Percentiles rank a stretch among this genome's conserved stretches.
Evolutionary conservation across 2,797 vertebrate genomes (phyloP).

Genomic region (Enteromius trimaculatus): DNA sequence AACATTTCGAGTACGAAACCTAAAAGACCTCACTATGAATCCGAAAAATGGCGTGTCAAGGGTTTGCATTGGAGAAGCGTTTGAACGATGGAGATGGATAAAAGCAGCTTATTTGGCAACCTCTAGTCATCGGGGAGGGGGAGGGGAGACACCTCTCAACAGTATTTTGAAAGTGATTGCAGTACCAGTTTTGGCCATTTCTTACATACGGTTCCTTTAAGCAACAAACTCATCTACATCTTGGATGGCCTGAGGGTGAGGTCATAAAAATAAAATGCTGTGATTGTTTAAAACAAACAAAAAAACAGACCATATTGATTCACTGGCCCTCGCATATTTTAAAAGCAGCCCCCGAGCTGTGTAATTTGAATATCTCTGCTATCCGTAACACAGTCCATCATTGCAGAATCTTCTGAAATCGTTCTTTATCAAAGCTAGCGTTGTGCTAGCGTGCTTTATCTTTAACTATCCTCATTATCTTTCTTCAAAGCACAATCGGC

Average conservation of each 20-base stretch:
- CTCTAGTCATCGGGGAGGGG: no score
- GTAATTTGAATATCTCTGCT: conserved; percentile 1
- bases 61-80: no score
- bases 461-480: conserved; percentile 32
- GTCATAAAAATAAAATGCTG: background rate
- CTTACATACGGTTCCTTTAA: background rate
- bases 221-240: background rate
- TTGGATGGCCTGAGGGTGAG: background rate
- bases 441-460: conserved; percentile 8
- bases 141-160: no score
- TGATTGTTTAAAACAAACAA: background rate
- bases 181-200: no score
- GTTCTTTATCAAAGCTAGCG: background rate
- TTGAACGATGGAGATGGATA: no score
- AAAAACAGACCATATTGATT: background rate
- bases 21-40: no score
- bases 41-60: no score
- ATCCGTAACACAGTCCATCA: background rate
- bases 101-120: no score
- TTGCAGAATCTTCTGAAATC: conserved; percentile 8
- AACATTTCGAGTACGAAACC: no score
- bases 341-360: background rate
- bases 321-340: background rate
- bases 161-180: no score
- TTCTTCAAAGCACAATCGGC: conserved; percentile 21